Percentiles rank a stretch among this genome's conserved stretches.
Conservation (phyloP, 2,113 vertebrate genomes). For the Lepus europaeus region DNA sequence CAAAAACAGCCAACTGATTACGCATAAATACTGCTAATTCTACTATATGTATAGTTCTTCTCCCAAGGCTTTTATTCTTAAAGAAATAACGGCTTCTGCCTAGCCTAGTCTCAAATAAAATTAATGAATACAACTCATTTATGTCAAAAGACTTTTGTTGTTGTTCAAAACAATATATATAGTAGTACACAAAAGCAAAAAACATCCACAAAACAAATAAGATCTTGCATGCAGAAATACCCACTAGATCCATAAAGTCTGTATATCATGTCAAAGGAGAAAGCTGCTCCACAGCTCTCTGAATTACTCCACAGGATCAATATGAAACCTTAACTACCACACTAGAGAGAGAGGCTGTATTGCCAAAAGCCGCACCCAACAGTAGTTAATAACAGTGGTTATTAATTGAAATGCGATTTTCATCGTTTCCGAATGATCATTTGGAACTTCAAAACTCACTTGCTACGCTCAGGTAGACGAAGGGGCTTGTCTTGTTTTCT, state of each 20-base stretch:
- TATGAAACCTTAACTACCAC: not conserved
- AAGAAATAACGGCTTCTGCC: not conserved
- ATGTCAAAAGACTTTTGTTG: not conserved
- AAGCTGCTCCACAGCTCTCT: not conserved
- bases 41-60: not conserved
- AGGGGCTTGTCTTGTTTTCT: slow-evolving; percentile 93
- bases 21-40: slow-evolving; percentile 7
- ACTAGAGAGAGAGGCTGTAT: no score
- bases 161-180: not conserved
- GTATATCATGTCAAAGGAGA: not conserved
- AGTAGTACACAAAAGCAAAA: not conserved
- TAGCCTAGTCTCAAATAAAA: not conserved
- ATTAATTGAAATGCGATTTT: not conserved
- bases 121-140: not conserved
- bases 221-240: not conserved
- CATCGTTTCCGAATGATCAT: not conserved
- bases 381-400: no score
- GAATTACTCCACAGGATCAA: not conserved
- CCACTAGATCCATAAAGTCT: not conserved
- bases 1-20: not conserved
- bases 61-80: not conserved
- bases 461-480: slow-evolving; percentile 89
- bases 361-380: not conserved
- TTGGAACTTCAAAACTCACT: slow-evolving; percentile 85
- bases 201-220: not conserved